These are phyloP conservation scores for Amblyopsis hoosieri DNA, from an alignment of 2,797 vertebrate species.

Conservation along the genomic window DNA sequence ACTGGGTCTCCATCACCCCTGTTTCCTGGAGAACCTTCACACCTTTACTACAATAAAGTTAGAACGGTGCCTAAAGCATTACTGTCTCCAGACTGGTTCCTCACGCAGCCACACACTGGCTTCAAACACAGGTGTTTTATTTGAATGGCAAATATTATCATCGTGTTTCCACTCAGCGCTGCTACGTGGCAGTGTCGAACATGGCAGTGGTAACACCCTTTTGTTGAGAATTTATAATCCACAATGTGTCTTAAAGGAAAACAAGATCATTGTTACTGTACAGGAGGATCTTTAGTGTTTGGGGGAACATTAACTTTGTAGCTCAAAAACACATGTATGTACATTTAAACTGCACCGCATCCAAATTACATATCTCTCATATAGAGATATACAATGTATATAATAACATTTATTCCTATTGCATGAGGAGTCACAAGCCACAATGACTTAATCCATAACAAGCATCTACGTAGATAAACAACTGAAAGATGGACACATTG, in stretches of 20 bases:
- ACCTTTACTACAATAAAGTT: background rate
- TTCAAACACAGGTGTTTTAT: conserved; percentile 68
- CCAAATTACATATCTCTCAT: conserved; percentile 69
- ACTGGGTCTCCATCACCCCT: background rate
- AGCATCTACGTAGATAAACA: conserved; percentile 66
- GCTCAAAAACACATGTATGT: conserved; percentile 77
- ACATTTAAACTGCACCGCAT: conserved; percentile 76
- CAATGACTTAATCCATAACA: conserved; percentile 68
- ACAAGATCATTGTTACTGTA: conserved; percentile 71
- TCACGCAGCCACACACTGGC: background rate
- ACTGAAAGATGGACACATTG: conserved; percentile 61
- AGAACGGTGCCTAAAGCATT: conserved; percentile 2
- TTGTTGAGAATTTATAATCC: conserved; percentile 62
- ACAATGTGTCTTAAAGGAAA: conserved; percentile 66
- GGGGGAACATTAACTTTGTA: conserved; percentile 71
- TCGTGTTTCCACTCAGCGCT: conserved; percentile 68
- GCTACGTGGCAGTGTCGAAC: conserved; percentile 52
- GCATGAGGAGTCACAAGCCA: conserved; percentile 75
- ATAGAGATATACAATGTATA: conserved; percentile 78
- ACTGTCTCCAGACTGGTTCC: background rate
- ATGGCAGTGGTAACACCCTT: conserved; percentile 52
- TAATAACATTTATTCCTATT: conserved; percentile 64
- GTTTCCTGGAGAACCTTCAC: too few species aligned
- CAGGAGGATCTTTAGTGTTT: conserved; percentile 39
- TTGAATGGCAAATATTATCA: conserved; percentile 73